A percentile compares a stretch with the other conserved stretches of the same genome.
Evolutionary conservation across 2,888 invertebrate species (phyloP).

Genomic region (Stenchaetothrips biformis): DNA sequence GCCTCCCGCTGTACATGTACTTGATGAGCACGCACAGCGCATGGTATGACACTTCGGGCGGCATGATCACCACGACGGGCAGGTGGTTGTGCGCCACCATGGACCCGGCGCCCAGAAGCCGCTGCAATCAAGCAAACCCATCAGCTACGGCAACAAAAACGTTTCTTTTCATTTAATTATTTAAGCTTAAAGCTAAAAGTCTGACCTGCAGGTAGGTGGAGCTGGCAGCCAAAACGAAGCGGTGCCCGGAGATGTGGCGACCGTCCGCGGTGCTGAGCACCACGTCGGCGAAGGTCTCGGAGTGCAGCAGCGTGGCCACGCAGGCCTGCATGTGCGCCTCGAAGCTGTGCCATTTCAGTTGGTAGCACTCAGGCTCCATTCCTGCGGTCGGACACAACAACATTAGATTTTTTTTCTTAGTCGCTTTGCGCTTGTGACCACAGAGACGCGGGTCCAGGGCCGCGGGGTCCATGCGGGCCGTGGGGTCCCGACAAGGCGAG

Average conservation of each 20-base stretch:
- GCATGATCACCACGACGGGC: slow-evolving; percentile 61
- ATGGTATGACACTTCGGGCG: slow-evolving; percentile 73
- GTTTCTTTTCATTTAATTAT: slow-evolving; percentile 43
- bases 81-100: slow-evolving; percentile 48
- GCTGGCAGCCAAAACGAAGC: slow-evolving; percentile 77
- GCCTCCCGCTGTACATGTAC: slow-evolving; percentile 84
- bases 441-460: background rate
- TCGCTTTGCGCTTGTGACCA: background rate
- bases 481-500: background rate
- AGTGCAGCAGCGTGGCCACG: slow-evolving; percentile 69
- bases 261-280: slow-evolving; percentile 73
- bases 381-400: slow-evolving; percentile 46
- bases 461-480: background rate
- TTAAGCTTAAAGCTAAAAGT: slow-evolving; percentile 47
- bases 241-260: slow-evolving; percentile 76
- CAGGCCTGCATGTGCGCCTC: slow-evolving; percentile 75
- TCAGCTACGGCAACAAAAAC: slow-evolving; percentile 43
- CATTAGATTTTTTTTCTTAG: background rate
- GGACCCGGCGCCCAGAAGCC: slow-evolving; percentile 50
- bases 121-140: slow-evolving; percentile 46
- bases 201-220: slow-evolving; percentile 57
- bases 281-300: slow-evolving; percentile 78
- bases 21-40: slow-evolving; percentile 76
- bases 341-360: slow-evolving; percentile 85
- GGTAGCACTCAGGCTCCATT: slow-evolving; percentile 67